Evolutionary conservation across 2,888 invertebrate species (phyloP).

Genomic region (Nomada fabriciana): DNA sequence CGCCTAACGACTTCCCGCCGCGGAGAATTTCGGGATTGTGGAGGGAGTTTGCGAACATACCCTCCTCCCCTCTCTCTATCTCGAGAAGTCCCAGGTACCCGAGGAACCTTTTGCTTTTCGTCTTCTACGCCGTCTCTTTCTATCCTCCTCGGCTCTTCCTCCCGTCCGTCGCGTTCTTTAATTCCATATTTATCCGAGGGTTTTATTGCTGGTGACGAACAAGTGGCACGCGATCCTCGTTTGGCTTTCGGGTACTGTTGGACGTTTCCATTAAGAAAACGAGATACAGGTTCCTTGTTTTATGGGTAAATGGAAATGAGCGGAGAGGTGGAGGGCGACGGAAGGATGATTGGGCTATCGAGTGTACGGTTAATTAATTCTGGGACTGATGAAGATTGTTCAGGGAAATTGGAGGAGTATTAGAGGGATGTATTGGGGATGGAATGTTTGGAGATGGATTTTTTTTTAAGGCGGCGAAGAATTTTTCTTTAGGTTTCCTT

Average conservation of each 20-base stretch:
- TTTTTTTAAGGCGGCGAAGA: no score
- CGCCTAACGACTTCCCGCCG: conserved; percentile 79
- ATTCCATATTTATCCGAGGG: conserved; percentile 53
- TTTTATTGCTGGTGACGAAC: conserved; percentile 17
- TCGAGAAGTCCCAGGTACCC: conserved; percentile 2
- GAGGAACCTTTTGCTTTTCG: neutral
- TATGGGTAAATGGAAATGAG: neutral
- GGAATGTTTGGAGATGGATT: neutral
- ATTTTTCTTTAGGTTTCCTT: no score
- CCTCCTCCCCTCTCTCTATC: neutral
- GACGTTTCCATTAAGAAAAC: neutral
- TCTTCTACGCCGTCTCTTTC: neutral
- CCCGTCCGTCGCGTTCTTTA: conserved; percentile 23
- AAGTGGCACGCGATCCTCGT: conserved; percentile 38
- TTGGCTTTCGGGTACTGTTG: neutral
- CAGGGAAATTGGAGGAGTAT: neutral
- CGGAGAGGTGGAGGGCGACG: no score
- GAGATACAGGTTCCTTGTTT: neutral
- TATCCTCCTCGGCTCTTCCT: no score
- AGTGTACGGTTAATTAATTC: neutral
- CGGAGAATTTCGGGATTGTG: conserved; percentile 67
- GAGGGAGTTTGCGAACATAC: conserved; percentile 61
- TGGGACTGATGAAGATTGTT: neutral
- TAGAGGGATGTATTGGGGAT: neutral
- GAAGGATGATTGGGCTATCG: neutral